phyloP scores from a whole-genome alignment of 2,797 vertebrate genomes.

The Poecilia picta region DNA sequence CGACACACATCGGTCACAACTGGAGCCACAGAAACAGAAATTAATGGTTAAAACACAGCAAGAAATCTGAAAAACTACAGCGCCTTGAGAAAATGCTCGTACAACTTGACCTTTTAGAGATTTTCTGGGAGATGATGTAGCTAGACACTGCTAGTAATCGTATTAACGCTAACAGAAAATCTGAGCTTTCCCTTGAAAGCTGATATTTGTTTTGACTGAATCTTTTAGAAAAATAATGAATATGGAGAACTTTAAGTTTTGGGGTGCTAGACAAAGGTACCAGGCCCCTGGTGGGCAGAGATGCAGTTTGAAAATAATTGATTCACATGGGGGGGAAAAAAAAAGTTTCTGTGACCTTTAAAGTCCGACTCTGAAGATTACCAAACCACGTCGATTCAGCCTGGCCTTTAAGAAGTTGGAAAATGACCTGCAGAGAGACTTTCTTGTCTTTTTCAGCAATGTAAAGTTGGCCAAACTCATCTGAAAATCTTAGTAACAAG shows the following conservation, averaged over 20 bases:
- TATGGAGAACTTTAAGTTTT: not conserved
- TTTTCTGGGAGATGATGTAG: not conserved
- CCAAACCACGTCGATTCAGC: not conserved
- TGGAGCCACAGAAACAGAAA: slow-evolving; percentile 25
- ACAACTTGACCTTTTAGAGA: not conserved
- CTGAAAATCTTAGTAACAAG: not conserved
- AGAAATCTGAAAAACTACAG: not conserved
- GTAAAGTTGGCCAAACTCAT: not conserved
- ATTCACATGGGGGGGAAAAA: not conserved
- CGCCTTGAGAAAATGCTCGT: not conserved
- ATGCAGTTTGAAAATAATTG: not conserved
- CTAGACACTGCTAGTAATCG: not conserved
- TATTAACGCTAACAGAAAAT: not conserved
- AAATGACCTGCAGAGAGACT: not conserved
- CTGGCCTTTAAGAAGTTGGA: not conserved
- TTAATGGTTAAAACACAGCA: not conserved
- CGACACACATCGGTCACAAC: slow-evolving; percentile 82
- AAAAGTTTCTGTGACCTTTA: slow-evolving; percentile 1
- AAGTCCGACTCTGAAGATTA: not conserved
- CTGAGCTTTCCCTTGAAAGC: not conserved
- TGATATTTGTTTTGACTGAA: not conserved
- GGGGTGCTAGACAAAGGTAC: not conserved
- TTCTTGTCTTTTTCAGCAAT: not conserved
- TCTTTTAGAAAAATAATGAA: not conserved
- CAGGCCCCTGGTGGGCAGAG: not conserved